phyloP scores from a whole-genome alignment of 2,888 invertebrate genomes.

The Ophion obscuratus region DNA sequence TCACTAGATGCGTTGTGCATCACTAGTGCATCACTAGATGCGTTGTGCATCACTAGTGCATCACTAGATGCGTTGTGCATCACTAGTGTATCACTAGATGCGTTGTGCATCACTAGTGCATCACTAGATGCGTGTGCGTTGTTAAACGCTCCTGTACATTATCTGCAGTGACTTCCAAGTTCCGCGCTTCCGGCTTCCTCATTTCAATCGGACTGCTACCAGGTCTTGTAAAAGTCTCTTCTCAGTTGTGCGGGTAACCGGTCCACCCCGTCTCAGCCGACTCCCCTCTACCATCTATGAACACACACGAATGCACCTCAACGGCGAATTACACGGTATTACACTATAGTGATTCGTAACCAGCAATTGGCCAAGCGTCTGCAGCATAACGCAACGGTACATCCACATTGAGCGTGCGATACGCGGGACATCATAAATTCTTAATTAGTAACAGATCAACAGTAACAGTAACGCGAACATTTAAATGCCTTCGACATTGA shows the following conservation, averaged over 20 bases:
- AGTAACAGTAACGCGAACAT: too few relatives aligned
- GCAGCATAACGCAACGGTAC: too few relatives aligned
- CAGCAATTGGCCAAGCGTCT: too few relatives aligned
- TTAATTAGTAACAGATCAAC: too few relatives aligned
- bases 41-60: too few relatives aligned
- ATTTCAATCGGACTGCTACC: background rate
- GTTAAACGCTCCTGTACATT: conserved; percentile 35
- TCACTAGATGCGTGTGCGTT: conserved; percentile 8
- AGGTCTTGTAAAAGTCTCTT: background rate
- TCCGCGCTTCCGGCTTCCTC: conserved; percentile 22
- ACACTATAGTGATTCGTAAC: too few relatives aligned
- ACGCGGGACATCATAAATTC: too few relatives aligned
- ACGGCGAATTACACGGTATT: background rate
- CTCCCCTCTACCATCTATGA: background rate
- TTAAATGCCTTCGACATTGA: too few relatives aligned
- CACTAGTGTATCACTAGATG: conserved; percentile 1
- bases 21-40: conserved; percentile 1
- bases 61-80: too few relatives aligned
- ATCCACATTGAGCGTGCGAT: too few relatives aligned
- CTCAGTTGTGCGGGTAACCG: conserved; percentile 1
- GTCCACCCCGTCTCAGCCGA: background rate
- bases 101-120: too few relatives aligned
- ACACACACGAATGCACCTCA: background rate
- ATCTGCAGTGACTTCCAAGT: conserved; percentile 14
- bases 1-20: too few relatives aligned